Base-by-base conservation (phyloP, 2,113 vertebrate genomes). In the Motacilla tschutschensis region DNA sequence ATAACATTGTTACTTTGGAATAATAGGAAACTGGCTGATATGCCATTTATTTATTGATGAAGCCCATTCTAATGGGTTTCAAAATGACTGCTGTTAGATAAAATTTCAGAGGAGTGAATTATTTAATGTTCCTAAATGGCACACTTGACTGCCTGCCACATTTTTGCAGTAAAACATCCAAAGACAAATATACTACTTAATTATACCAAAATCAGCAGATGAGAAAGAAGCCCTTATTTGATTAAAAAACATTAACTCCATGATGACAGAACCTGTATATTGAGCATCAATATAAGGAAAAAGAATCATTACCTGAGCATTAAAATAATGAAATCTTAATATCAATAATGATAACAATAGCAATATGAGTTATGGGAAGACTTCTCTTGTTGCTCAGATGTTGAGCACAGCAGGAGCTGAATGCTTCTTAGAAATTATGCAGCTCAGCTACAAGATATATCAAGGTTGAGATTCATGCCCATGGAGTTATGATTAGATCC, bases 51-150 rank as follows among this genome's bases (percentile, higher is more conserved):
- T 92, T 92, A 87, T 77, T 89, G 50, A 85, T 89, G 80, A n/a
- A 89, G 24, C 12, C 16, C 70, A 53, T 89, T 88, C 48, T 85
- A 89, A 88, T 83, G 57, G 25, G 36, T 54, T 91, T 89, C 65
- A 74, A 55, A 93, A 92, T 83, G 17, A 85, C 62, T 87, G 33
- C 48, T 89, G 60, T 75, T 83, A 85, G 70, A 89, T 80, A 91
- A 78, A 75, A 92, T 80, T 83, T 89, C 73, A 83, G 73, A 79
- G 31, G 33, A 91, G n/a, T 85, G 70, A 92, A 92, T 89, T 87
- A 92, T 88, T 93, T 89, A 91, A 71, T 60, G 12, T 71, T 91
- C 18, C 62, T 83, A 92, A 93, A 88, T 80, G 33, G n/a, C 57
- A 71, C 57, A 70, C 60, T 89, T 89, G 80, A 92, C 73, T 80